Percentiles rank a stretch among this genome's conserved stretches.
phyloP scores from a whole-genome alignment of 2,888 invertebrate genomes.

The Oscheius myriophilus region DNA sequence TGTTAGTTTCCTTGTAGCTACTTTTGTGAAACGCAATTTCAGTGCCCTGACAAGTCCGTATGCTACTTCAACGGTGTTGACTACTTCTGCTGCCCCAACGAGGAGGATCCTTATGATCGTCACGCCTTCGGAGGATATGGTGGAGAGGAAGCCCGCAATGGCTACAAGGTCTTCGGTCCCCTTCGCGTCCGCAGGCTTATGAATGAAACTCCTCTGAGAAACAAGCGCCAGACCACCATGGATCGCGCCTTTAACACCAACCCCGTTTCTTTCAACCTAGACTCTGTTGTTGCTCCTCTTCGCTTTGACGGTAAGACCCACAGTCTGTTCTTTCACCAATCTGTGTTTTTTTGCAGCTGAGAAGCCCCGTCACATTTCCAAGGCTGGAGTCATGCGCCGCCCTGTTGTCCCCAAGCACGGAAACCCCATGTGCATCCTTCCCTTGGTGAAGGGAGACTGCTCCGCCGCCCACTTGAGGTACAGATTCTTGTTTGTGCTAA shows the following conservation, averaged over 20 bases:
- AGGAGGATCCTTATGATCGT: conserved; percentile 69
- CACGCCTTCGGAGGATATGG: conserved; percentile 66
- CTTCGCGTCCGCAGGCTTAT: conserved; percentile 58
- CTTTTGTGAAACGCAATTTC: background rate
- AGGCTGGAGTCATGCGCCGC: conserved; percentile 45
- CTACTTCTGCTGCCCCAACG: conserved; percentile 70
- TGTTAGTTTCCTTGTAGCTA: conserved; percentile 38
- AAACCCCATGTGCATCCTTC: conserved; percentile 56
- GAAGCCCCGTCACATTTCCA: conserved; percentile 47
- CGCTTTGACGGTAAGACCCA: conserved; percentile 56
- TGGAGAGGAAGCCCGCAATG: conserved; percentile 65
- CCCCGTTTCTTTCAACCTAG: conserved; percentile 58
- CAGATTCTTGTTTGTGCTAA: background rate
- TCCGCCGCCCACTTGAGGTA: conserved; percentile 60
- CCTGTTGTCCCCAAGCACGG: conserved; percentile 45
- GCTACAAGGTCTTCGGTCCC: conserved; percentile 64
- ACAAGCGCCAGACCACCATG: conserved; percentile 39
- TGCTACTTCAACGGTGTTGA: conserved; percentile 70
- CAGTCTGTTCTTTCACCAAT: background rate
- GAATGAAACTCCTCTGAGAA: conserved; percentile 50
- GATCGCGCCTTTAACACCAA: conserved; percentile 32
- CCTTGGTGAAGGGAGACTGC: conserved; percentile 61
- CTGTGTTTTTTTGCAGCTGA: conserved; percentile 32
- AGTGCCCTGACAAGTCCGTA: conserved; percentile 66
- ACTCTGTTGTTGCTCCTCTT: conserved; percentile 60